Percentiles rank a stretch among this genome's conserved stretches.
Conservation (phyloP, 2,888 invertebrate species). For the Dexiosoma caninum region DNA sequence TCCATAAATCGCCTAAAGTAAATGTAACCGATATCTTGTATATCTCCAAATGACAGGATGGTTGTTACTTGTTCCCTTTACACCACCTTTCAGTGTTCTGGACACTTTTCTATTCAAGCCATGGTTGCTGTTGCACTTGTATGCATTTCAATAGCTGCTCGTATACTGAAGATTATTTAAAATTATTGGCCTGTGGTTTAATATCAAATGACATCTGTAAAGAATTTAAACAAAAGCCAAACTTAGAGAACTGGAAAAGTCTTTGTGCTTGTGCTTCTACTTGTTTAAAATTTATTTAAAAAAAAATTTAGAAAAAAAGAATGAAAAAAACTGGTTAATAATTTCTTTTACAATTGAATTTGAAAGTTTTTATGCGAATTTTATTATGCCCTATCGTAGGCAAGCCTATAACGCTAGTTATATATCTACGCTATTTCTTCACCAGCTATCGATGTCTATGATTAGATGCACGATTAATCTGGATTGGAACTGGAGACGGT, state of each 20-base stretch:
- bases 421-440: too few relatives aligned
- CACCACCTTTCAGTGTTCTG: neutral
- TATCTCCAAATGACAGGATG: slow-evolving; percentile 26
- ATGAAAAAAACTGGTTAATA: slow-evolving; percentile 46
- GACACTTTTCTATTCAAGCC: neutral
- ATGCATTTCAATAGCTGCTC: slow-evolving; percentile 3
- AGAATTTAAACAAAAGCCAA: slow-evolving; percentile 14
- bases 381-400: neutral
- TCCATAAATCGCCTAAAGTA: slow-evolving; percentile 27
- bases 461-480: too few relatives aligned
- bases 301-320: too few relatives aligned
- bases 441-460: too few relatives aligned
- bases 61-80: neutral
- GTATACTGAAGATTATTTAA: slow-evolving; percentile 24
- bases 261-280: neutral
- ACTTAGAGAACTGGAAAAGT: slow-evolving; percentile 2
- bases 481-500: too few relatives aligned
- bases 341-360: slow-evolving; percentile 32
- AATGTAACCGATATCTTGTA: slow-evolving; percentile 22
- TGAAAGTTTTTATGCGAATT: neutral
- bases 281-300: neutral
- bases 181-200: slow-evolving; percentile 46
- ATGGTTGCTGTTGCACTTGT: neutral
- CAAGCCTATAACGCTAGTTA: neutral
- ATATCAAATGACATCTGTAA: slow-evolving; percentile 52